Evolutionary conservation across 35 echinoderm and acorn worm species (phyloP).

Genomic region (Ptychodera flava): DNA sequence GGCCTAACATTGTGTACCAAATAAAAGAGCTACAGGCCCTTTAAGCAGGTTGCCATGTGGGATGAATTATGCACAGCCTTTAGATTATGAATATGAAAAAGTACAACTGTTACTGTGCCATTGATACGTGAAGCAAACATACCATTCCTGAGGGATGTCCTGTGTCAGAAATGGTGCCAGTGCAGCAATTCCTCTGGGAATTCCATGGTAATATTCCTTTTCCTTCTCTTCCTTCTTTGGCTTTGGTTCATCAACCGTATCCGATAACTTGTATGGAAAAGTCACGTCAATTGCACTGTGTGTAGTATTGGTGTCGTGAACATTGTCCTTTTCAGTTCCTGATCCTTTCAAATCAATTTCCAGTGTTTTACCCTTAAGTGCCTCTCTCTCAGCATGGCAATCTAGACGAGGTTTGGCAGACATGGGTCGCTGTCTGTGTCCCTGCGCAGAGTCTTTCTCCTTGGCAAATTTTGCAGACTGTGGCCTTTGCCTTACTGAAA

Average conservation of each 20-base stretch:
- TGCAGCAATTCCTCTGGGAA: slow-evolving; percentile 19
- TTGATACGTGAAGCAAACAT: too few species aligned
- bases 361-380: neutral
- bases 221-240: neutral
- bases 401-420: neutral
- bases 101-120: too few species aligned
- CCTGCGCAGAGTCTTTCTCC: neutral
- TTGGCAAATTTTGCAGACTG: slow-evolving; percentile 19
- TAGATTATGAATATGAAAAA: too few species aligned
- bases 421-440: neutral
- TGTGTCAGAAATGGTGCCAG: slow-evolving; percentile 19
- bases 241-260: neutral
- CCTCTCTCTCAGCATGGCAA: neutral
- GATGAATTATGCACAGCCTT: too few species aligned
- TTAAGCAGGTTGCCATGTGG: too few species aligned
- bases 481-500: slow-evolving; percentile 4
- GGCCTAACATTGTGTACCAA: too few species aligned
- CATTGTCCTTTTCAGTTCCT: neutral
- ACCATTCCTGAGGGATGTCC: slow-evolving; percentile 20
- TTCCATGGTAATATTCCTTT: neutral
- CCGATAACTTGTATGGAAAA: neutral
- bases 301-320: neutral
- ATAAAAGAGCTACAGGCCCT: too few species aligned
- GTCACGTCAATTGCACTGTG: neutral
- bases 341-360: neutral